A percentile compares a stretch with the other conserved stretches of the same genome.
phyloP scores from a whole-genome alignment of 2,797 vertebrate genomes.

The Cebuella pygmaea region DNA sequence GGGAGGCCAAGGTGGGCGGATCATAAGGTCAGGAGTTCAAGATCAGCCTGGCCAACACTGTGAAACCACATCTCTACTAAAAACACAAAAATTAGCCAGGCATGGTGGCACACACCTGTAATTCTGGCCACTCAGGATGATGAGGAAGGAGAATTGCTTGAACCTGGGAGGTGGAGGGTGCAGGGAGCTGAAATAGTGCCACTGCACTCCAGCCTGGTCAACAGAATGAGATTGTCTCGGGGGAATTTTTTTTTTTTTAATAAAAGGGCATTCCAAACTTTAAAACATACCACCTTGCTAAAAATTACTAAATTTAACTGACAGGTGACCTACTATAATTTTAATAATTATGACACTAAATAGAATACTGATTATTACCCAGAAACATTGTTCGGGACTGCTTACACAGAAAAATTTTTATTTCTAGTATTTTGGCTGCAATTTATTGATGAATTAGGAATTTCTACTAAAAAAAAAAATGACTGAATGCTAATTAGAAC shows the following conservation, averaged over 20 bases:
- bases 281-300: not conserved
- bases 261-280: not conserved
- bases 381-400: not conserved
- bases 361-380: not conserved
- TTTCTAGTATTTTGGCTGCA: not conserved
- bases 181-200: accelerated
- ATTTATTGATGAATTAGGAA: not conserved
- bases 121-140: no score
- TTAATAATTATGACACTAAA: not conserved
- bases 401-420: not conserved
- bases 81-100: no score
- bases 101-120: no score
- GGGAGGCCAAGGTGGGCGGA: no score
- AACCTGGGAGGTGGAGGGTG: no score
- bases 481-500: not conserved
- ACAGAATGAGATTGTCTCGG: no score
- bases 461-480: not conserved
- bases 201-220: no score
- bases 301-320: not conserved
- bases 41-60: no score
- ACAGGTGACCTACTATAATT: not conserved
- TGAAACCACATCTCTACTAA: no score
- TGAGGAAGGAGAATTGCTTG: no score
- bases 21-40: no score
- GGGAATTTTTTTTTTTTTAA: no score